These are phyloP conservation scores for Drosophila novamexicana DNA, from an alignment of 1,140 invertebrate genomes.

Conservation along the genomic window DNA sequence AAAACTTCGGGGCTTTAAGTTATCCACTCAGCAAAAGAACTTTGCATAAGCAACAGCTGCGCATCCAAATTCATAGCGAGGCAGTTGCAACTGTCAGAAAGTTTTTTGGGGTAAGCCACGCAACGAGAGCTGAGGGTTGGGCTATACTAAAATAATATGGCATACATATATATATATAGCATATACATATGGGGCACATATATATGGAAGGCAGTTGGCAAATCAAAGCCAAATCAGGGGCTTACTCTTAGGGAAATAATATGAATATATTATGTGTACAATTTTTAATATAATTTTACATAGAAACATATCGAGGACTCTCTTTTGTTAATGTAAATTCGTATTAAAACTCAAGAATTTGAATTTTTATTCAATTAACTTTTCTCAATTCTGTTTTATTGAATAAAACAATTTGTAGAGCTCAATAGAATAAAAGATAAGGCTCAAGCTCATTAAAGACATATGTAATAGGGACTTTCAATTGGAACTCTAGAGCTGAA, in stretches of 20 bases:
- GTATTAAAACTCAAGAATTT: too few relatives aligned
- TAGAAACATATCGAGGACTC: too few relatives aligned
- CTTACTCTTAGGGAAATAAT: neutral
- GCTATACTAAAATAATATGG: neutral
- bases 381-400: too few relatives aligned
- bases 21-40: slow-evolving; percentile 68
- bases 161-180: neutral
- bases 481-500: too few relatives aligned
- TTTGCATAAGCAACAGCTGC: slow-evolving; percentile 68
- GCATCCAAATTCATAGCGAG: slow-evolving; percentile 52
- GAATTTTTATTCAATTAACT: too few relatives aligned
- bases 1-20: slow-evolving; percentile 64
- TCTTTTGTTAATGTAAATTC: too few relatives aligned
- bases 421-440: neutral
- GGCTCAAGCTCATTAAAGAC: neutral
- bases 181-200: neutral
- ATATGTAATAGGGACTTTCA: too few relatives aligned
- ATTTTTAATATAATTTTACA: neutral
- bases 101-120: slow-evolving; percentile 41
- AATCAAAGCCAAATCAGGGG: neutral
- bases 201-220: neutral
- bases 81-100: slow-evolving; percentile 64
- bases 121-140: neutral
- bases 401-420: neutral
- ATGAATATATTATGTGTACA: too few relatives aligned